Conservation (phyloP, 2,113 vertebrate species). For the Etheostoma spectabile region DNA sequence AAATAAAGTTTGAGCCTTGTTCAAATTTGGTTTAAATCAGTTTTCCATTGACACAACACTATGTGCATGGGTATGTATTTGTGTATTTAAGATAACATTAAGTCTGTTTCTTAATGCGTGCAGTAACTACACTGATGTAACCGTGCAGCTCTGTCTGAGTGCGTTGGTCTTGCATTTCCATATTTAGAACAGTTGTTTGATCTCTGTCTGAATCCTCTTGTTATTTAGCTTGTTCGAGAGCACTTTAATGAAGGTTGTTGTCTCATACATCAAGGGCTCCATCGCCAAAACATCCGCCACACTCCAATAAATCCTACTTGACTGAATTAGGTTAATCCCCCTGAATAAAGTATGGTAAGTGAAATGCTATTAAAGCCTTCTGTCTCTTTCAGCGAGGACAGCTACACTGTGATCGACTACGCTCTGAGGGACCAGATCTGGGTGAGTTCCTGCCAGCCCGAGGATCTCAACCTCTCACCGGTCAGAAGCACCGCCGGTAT, state of each 20-base stretch:
- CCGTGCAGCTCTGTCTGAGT: neutral
- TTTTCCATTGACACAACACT: neutral
- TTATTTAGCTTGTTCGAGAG: neutral
- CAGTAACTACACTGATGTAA: too few relatives aligned
- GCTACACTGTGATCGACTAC: constrained; percentile 93
- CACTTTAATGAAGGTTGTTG: neutral
- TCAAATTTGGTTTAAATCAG: neutral
- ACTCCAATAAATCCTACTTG: neutral
- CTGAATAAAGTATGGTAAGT: neutral
- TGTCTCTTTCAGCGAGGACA: constrained; percentile 89
- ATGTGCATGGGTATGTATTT: neutral
- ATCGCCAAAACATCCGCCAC: neutral
- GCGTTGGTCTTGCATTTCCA: neutral
- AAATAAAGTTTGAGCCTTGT: neutral
- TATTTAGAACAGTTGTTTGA: neutral
- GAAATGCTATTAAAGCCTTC: neutral
- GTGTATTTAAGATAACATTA: neutral
- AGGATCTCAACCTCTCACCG: constrained; percentile 87
- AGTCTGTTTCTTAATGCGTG: too few relatives aligned
- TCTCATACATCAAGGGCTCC: neutral
- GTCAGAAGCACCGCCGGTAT: constrained; percentile 82
- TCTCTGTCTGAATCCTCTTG: neutral
- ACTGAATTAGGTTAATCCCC: neutral
- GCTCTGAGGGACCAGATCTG: constrained; percentile 90
- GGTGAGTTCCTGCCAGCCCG: constrained; percentile 85